Base-by-base conservation (phyloP, 2,113 vertebrate species). In the Leucosticte australis region DNA sequence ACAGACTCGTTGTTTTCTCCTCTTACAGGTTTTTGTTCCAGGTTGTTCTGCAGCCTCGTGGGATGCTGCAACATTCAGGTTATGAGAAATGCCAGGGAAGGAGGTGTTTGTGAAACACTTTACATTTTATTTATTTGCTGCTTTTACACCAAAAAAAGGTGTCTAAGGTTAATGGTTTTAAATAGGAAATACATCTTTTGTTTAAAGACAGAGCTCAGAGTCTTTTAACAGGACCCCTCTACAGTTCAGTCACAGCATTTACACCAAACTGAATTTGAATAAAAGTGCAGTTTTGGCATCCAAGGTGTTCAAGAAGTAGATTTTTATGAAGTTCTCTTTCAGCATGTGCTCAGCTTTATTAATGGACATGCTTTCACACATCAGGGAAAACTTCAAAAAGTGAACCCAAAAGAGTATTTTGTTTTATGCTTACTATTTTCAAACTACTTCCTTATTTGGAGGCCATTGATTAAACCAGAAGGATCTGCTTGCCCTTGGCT, bases 381-480 rank as follows among this genome's bases (percentile, higher is more conserved):
- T 7, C 20, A 11, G 42, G 12, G 35, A 11, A 21, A 44, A 89
- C 24, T 30, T 13, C 3, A 35, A 90, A 37, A 13, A 87, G n/a
- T n/a, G 68, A 90, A 70, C 55, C 64, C 49, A 23, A 74, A 67
- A 85, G 42, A 68, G 14, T 30, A 28, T 53, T 89, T 76, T 84
- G 28, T 71, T 94, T 93, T 49, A 39, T 71, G 27, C 30, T 50
- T 52, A 21, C 17, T 55, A 27, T 93, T 96, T 89, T 88, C 41
- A 62, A 59, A 31, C 64, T 71, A 22, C 76, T 95, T 97, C 92
- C 93, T 89, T 65, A 49, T 95, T 84, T 96, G 86, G 78, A 87
- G 69, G 57, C 88, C 92, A 92, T 90, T 69, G 94, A 95, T 96
- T 93, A 85, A 87, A 53, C 13, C 64, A 67, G 76, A 49, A 47